Base-by-base conservation (phyloP, 2,888 invertebrate genomes). In the Perdita meconis region DNA sequence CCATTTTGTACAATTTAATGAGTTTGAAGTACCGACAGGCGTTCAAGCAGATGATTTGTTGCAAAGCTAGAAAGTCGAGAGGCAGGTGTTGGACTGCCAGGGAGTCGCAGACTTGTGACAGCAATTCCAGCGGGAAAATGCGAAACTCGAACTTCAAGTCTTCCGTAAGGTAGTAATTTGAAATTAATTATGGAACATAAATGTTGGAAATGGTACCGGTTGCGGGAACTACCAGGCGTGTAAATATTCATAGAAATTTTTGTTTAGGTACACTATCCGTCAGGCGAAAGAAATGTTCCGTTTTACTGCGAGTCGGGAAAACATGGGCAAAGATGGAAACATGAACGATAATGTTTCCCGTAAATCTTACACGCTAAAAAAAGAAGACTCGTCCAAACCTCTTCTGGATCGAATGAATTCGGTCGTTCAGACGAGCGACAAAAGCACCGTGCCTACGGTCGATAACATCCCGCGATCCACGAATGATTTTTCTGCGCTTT, bases 1-100 rank as follows among this genome's bases (percentile, higher is more conserved):
- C 97, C 0, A 96, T 97, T 80, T 93, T 97, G 0, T 97, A 97
- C 92, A 97, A 97, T 91, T 94, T 97, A 1, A 97, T 97, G 97
- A 95, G 94, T 70, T 92, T 89, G 88, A 95, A 96, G 87, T 97
- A 97, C 93, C 94, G 97, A 19, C 94, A 94, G 19, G 97, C 97
- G 0, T 97, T 97, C 90, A 95, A 94, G 76, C 95, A 96, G 89
- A 96, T 96, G 0, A 93, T 97, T 68, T 95, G 95, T 90, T 95
- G 96, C 26, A 57, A 47, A 24, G 38, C n/a, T 1, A 73, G 12
- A 8, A 47, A 12, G 0, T 13, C 57, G 0, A 0, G 13, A 0
- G 60, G 47, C 2, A 67, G 40, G 12, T 65, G 26, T 10, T 72
- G 69, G 70, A 19, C 13, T 0, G 12, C 36, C 1, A 60, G 51